These are phyloP conservation scores for Amblyopsis hoosieri DNA, from an alignment of 2,797 vertebrate genomes.

Conservation along the genomic window DNA sequence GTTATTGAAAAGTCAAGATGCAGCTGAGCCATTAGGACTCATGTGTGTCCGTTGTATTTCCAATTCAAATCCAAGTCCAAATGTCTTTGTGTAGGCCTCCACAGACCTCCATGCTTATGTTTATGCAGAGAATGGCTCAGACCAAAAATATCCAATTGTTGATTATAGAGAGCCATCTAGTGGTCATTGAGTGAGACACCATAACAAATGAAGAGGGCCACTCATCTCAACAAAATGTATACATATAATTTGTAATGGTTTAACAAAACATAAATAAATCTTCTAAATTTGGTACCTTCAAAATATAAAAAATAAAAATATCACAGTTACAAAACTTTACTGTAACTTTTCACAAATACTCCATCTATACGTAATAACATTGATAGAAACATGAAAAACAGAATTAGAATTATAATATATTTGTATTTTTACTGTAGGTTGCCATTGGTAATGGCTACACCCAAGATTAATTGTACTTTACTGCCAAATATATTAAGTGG, in stretches of 20 bases:
- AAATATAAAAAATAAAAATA: slow-evolving; percentile 63
- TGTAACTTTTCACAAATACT: slow-evolving; percentile 88
- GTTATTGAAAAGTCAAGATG: slow-evolving; percentile 68
- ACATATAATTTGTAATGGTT: slow-evolving; percentile 34
- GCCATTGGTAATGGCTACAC: background rate
- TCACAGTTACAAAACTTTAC: slow-evolving; percentile 84
- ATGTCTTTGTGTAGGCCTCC: slow-evolving; percentile 27
- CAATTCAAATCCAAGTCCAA: slow-evolving; percentile 60
- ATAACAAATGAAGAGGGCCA: slow-evolving; percentile 26
- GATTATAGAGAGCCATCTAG: slow-evolving; percentile 64
- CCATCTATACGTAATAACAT: slow-evolving; percentile 79
- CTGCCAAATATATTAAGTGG: background rate
- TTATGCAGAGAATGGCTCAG: slow-evolving; percentile 54
- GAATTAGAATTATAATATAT: slow-evolving; percentile 16
- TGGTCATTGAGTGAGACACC: slow-evolving; percentile 41
- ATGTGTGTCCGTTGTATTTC: slow-evolving; percentile 38
- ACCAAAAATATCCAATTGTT: slow-evolving; percentile 32
- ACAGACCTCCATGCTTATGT: slow-evolving; percentile 44
- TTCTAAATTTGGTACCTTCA: slow-evolving; percentile 41
- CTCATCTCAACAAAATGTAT: slow-evolving; percentile 24
- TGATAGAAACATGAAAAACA: slow-evolving; percentile 78
- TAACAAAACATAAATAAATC: slow-evolving; percentile 44
- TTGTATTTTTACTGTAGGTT: slow-evolving; percentile 4
- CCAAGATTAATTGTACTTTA: slow-evolving; percentile 2
- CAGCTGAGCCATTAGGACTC: slow-evolving; percentile 56